A percentile compares a stretch with the other conserved stretches of the same genome.
Evolutionary conservation across 2,113 vertebrate genomes (phyloP).

Genomic region (Cyphomyrus discorhynchus): DNA sequence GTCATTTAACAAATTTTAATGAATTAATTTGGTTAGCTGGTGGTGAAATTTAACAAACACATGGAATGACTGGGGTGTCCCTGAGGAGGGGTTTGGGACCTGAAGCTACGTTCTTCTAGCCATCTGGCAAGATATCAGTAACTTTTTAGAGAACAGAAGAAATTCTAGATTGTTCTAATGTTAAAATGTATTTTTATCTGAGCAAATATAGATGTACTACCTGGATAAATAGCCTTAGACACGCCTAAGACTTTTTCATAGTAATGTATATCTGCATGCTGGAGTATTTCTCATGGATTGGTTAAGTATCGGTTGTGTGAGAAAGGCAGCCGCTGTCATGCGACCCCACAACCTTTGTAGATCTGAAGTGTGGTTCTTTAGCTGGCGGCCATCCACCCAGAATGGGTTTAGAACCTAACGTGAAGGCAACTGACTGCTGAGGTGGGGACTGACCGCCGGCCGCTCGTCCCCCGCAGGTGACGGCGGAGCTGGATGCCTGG

Average conservation of each 20-base stretch:
- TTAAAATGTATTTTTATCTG: background rate
- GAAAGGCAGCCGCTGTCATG: background rate
- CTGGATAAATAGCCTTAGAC: background rate
- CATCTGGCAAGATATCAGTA: background rate
- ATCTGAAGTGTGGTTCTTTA: background rate
- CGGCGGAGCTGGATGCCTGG: constrained; percentile 89
- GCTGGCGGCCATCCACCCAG: background rate
- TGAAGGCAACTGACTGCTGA: background rate
- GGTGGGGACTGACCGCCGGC: background rate
- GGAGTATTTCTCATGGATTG: background rate
- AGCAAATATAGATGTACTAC: background rate
- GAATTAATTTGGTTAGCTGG: background rate
- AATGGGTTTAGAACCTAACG: background rate
- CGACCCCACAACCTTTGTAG: background rate
- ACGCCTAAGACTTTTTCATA: background rate
- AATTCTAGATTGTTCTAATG: background rate
- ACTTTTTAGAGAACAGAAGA: background rate
- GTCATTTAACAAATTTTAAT: background rate
- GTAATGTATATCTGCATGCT: background rate
- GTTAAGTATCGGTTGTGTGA: background rate
- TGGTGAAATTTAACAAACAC: background rate
- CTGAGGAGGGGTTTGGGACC: background rate
- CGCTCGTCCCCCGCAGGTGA: constrained; percentile 66
- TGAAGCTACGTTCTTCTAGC: background rate
- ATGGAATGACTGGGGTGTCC: background rate